Evolutionary conservation across 2,797 vertebrate species (phyloP), one percentile per base, ranked within the genome.

Genomic region (Malurus leucopterus): DNA sequence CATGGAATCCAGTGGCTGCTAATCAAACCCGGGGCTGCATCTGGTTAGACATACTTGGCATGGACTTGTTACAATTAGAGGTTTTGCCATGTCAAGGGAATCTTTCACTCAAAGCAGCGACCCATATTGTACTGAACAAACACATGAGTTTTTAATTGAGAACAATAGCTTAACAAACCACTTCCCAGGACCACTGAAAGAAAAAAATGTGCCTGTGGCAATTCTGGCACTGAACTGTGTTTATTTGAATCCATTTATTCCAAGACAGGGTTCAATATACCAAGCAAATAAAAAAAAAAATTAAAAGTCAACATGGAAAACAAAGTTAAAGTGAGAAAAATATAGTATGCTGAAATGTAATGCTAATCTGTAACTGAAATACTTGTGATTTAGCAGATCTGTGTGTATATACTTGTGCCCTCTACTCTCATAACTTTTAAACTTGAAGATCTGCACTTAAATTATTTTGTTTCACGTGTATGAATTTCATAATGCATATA

Each of bases 111-210:
- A 97, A 96, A 96, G 97, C 97, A 91, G 91, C 77, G 96, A 98
- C 97, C 98, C 97, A 97, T 97, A 96, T 96, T 97, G 96, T 96
- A 92, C 96, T 98, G 97, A 98, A 97, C 96, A 98, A 98, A 98
- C 98, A 98, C 98, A 98, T 97, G 96, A 96, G 98, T 98, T 98
- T 98, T 97, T 98, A 97, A 98, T 98, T 92, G 96, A 97, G 96
- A 98, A 98, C 97, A 98, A 98, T 98, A 96, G 96, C 95, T 98
- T 98, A 97, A 97, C 97, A 98, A 98, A 98, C 97, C 96, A 97
- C 97, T 98, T 98, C 97, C 98, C 97, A 97, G 97, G 96, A 97
- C 96, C 96, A 97, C 95, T 96, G 96, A 96, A 97, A 97, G 94
- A 94, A 96, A 98, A 97, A 89, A 97, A 98, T 97, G 96, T 96